These are phyloP conservation scores for Alviniconcha strummeri DNA, from an alignment of 2,888 invertebrate genomes.

Conservation along the genomic window DNA sequence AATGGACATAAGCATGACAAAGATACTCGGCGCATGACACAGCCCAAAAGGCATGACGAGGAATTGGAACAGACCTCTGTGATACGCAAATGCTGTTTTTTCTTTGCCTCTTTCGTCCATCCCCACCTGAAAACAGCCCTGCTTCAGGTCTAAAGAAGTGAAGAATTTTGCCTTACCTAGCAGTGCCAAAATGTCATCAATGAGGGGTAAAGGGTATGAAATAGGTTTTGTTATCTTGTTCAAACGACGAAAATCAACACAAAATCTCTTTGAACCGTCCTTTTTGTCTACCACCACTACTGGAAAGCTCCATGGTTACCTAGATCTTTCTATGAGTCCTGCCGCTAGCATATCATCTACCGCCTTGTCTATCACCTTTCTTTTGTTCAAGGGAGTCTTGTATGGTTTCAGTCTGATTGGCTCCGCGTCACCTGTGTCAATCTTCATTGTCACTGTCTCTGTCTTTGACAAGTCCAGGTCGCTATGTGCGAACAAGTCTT, in stretches of 20 bases:
- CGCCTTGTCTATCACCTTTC: conserved; percentile 40
- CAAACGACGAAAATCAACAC: conserved; percentile 15
- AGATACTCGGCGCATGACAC: conserved; percentile 13
- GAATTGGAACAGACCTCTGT: conserved; percentile 24
- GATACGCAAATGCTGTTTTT: conserved; percentile 29
- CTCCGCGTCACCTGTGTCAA: no score
- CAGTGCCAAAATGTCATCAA: conserved; percentile 19
- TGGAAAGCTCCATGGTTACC: conserved; percentile 34
- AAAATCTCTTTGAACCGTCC: conserved; percentile 32
- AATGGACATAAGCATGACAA: conserved; percentile 13
- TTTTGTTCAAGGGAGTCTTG: conserved; percentile 37
- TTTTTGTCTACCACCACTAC: conserved; percentile 38
- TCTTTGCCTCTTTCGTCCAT: conserved; percentile 18
- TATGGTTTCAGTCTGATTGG: conserved; percentile 39
- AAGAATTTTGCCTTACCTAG: conserved; percentile 8
- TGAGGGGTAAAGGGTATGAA: neutral
- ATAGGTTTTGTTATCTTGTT: conserved; percentile 11
- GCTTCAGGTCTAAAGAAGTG: conserved; percentile 21
- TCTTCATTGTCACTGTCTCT: no score
- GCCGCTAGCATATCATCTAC: conserved; percentile 40
- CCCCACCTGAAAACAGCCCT: conserved; percentile 30
- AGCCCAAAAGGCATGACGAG: conserved; percentile 25
- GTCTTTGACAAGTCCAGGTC: no score
- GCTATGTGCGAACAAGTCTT: neutral
- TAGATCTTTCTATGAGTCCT: conserved; percentile 35